phyloP scores from a whole-genome alignment of 2,113 vertebrate genomes.

The Lophotis ruficrista region DNA sequence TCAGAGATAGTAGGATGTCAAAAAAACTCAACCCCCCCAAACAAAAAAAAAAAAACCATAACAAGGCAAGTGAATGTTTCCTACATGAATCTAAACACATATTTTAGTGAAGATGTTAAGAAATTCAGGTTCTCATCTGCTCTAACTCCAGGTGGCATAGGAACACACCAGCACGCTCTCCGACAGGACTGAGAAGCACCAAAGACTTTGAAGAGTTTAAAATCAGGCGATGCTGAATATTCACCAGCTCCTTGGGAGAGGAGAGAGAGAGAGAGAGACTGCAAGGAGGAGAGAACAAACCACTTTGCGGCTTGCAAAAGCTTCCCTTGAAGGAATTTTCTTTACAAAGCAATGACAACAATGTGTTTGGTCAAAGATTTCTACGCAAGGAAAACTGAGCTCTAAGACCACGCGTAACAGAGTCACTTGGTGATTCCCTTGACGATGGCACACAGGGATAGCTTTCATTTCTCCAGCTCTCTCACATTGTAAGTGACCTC shows the following conservation, averaged over 20 bases:
- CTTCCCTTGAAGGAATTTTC: background rate
- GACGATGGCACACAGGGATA: background rate
- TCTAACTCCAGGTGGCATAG: slow-evolving; percentile 23
- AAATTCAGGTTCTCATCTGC: slow-evolving; percentile 48
- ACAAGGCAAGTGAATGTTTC: slow-evolving; percentile 39
- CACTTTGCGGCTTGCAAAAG: background rate
- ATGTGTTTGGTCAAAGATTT: background rate
- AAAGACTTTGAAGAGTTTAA: background rate
- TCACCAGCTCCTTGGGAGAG: background rate
- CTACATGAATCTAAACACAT: slow-evolving; percentile 49
- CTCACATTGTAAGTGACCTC: background rate
- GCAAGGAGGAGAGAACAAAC: background rate
- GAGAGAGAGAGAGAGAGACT: background rate
- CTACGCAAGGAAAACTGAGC: background rate
- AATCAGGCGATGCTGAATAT: background rate
- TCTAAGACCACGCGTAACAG: background rate
- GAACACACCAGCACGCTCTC: background rate
- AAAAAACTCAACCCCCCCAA: background rate
- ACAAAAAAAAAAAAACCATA: background rate
- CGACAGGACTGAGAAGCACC: background rate
- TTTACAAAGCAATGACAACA: background rate
- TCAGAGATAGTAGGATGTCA: slow-evolving; percentile 60
- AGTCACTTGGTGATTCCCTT: background rate
- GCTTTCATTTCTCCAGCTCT: background rate
- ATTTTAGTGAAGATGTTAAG: slow-evolving; percentile 63